phyloP scores from a whole-genome alignment of 1,140 invertebrate genomes.

The Megalopta genalis region DNA sequence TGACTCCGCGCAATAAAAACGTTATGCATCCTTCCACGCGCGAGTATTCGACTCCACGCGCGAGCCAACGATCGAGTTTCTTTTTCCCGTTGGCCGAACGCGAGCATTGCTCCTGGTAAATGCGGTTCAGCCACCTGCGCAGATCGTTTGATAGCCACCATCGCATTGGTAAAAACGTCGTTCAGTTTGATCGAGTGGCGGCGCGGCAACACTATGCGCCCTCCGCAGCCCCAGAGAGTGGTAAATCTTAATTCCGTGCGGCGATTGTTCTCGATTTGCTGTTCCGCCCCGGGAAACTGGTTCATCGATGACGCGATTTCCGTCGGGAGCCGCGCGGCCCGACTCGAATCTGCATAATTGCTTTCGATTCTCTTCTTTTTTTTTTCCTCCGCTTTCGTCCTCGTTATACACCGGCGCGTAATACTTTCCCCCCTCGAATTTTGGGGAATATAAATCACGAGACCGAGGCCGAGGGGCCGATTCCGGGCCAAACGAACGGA shows the following conservation, averaged over 20 bases:
- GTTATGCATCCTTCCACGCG: no score
- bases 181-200: conserved; percentile 16
- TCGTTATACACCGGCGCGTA: not conserved
- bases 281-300: conserved; percentile 1
- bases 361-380: not conserved
- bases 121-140: not conserved
- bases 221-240: conserved; percentile 4
- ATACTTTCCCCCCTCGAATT: not conserved
- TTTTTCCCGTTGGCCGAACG: not conserved
- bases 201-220: not conserved
- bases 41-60: no score
- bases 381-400: not conserved
- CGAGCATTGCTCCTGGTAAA: not conserved
- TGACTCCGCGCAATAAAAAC: no score
- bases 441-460: not conserved
- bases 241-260: conserved; percentile 44
- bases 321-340: not conserved
- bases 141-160: not conserved
- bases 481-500: not conserved
- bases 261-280: conserved; percentile 28
- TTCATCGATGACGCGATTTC: conserved; percentile 27
- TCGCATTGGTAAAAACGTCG: not conserved
- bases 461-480: not conserved
- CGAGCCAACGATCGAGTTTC: not conserved
- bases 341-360: not conserved